Base-by-base conservation (phyloP, 2,888 invertebrate genomes). In the Anthophora plumipes region DNA sequence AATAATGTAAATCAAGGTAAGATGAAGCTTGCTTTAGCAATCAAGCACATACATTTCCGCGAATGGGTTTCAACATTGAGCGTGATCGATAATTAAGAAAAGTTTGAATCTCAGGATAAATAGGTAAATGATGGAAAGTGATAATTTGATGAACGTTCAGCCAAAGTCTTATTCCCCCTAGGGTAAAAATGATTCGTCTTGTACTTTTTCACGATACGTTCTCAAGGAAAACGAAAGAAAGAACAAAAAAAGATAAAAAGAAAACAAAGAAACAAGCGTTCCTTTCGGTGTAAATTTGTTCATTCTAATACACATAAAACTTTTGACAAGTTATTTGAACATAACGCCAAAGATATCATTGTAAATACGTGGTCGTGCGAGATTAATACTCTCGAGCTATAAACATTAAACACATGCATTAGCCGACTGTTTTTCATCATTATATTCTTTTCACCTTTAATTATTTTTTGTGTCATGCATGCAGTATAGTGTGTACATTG, bases 51-150 rank as follows among this genome's bases (percentile, higher is more conserved):
- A 68, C 37, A 48, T n/a, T 48, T 22, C n/a, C 22, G 54, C n/a
- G 37, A 61, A 57, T 43, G 20, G 39, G 41, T 54, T 76, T 31
- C 22, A 14, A 60, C 43, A 48, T 48, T 48, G 43, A 59, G 70
- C 41, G 63, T 52, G 52, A 39, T 59, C 48, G 46, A 68, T 75
- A 55, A 63, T 69, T 77, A 72, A 74, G 75, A 73, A 67, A 75
- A 82, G 69, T 80, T 84, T 76, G 87, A 87, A 85, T 85, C 87
- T 87, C 87, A 87, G 84, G 77, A 80, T 80, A 84, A 63, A 39
- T 22, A 39, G 37, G 22, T 68, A n/a, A 66, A 75, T 12, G 14
- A 50, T 64, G 17, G 41, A 43, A 69, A 68, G 12, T 12, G 46
- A 63, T 70, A 61, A 52, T 60, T 75, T 54, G 39, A 76, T 55